Conservation (phyloP, 2,888 invertebrate genomes). For the Tubulanus polymorphus region DNA sequence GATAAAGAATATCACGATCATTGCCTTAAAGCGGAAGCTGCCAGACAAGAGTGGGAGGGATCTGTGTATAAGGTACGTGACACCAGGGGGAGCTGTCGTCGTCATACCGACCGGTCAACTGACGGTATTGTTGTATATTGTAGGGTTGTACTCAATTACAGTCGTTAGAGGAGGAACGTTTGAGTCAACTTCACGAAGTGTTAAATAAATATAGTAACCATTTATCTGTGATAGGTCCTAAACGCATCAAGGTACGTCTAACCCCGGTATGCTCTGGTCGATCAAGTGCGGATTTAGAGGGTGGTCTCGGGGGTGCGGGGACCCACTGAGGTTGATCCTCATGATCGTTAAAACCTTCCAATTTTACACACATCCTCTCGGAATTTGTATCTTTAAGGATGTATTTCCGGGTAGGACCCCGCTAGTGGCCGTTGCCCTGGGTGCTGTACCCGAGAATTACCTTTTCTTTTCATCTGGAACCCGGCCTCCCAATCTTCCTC, state of each 20-base stretch:
- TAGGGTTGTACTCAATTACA: conserved; percentile 79
- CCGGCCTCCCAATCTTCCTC: too few species aligned
- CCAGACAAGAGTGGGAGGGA: conserved; percentile 83
- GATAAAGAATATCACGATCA: conserved; percentile 91
- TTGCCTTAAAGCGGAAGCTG: conserved; percentile 84
- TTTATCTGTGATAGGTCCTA: conserved; percentile 71
- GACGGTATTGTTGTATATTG: conserved; percentile 6
- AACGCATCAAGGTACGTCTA: conserved; percentile 53
- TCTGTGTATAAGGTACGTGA: conserved; percentile 67
- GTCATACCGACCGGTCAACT: neutral
- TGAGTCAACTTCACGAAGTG: conserved; percentile 72
- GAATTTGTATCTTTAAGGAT: too few species aligned
- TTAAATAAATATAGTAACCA: conserved; percentile 60
- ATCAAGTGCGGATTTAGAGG: too few species aligned
- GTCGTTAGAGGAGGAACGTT: conserved; percentile 82
- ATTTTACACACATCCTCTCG: too few species aligned
- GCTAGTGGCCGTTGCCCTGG: too few species aligned
- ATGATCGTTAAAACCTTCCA: too few species aligned
- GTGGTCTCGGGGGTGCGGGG: too few species aligned
- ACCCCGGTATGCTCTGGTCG: too few species aligned
- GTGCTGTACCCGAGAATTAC: too few species aligned
- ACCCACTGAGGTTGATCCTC: too few species aligned
- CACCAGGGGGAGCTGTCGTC: neutral
- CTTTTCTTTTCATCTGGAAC: too few species aligned
- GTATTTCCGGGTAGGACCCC: too few species aligned